Evolutionary conservation across 1,140 invertebrate species (phyloP), one percentile per base, ranked within the genome.

Genomic region (Drosophila micromelanica): DNA sequence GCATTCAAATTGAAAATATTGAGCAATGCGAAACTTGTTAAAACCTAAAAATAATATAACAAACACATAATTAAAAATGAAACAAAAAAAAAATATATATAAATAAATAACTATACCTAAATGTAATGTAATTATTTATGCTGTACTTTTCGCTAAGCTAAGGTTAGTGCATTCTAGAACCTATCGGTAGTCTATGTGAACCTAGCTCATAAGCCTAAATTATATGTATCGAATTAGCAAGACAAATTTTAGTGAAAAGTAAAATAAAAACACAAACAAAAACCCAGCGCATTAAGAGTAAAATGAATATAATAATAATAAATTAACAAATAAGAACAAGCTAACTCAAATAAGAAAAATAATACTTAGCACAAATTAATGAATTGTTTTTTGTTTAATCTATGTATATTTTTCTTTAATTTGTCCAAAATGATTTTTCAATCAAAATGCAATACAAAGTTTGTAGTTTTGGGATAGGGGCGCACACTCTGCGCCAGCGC

Each of bases 101-200:
- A n/a, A 45, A 38, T 13, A 9, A 38, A 46, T 38, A 70, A 67
- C 60, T 45, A 62, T 80, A 76, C 40, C 35, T 70, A 87, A 82
- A 84, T 89, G 79, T 89, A 87, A 87, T 90, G 84, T 89, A 89
- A 84, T 89, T 85, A 89, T 89, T 89, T 89, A 89, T 89, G 85
- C 85, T 90, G 84, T 89, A 90, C 80, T 89, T 84, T 90, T 84
- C 70, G 80, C 84, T 89, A 89, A 90, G 78, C 80, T 91, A 91
- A 91, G 90, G 90, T 91, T 91, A 91, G 90, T 91, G 90, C 90
- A 91, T 91, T 91, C 82, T 87, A 84, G 80, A 89, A 90, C 67
- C 57, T 89, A 89, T 89, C 84, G 76, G 70, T 90, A 90, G 79
- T 80, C 74, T 87, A 90, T 79, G 85, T 89, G 80, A 90, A 80